These are phyloP conservation scores for Dolichallabes microphthalmus DNA, from an alignment of 2,113 vertebrate species.

Conservation along the genomic window DNA sequence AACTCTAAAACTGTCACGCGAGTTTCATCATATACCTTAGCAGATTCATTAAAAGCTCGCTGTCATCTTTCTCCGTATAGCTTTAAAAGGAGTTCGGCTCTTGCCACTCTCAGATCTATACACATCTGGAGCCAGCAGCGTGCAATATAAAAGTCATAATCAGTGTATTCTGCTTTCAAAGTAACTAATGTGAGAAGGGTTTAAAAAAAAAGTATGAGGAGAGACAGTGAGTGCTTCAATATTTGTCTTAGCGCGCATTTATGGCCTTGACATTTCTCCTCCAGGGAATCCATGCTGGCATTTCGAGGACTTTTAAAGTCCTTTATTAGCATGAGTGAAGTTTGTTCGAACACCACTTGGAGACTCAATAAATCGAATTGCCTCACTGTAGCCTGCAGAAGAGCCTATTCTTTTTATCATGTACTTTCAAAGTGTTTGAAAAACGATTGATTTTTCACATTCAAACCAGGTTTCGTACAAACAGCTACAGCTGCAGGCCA, in stretches of 20 bases:
- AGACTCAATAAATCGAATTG: background rate
- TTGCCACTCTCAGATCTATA: background rate
- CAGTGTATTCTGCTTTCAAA: conserved; percentile 30
- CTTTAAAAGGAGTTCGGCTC: background rate
- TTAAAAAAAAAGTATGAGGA: background rate
- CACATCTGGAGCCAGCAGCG: conserved; percentile 1
- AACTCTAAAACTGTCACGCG: background rate
- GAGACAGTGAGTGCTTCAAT: background rate
- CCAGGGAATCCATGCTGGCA: background rate
- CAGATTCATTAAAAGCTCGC: background rate
- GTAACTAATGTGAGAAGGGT: background rate
- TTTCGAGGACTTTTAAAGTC: background rate
- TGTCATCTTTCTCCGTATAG: no score
- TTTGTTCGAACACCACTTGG: background rate
- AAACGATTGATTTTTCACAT: background rate
- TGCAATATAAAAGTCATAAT: background rate
- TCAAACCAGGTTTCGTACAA: background rate
- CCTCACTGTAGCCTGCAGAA: background rate
- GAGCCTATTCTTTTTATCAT: background rate
- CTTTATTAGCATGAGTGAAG: background rate
- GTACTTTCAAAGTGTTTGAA: background rate
- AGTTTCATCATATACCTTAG: background rate
- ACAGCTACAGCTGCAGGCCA: no score
- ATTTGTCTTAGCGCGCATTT: background rate
- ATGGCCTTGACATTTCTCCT: background rate